Base-by-base conservation (phyloP, 2,113 vertebrate genomes). In the Delphinapterus leucas region DNA sequence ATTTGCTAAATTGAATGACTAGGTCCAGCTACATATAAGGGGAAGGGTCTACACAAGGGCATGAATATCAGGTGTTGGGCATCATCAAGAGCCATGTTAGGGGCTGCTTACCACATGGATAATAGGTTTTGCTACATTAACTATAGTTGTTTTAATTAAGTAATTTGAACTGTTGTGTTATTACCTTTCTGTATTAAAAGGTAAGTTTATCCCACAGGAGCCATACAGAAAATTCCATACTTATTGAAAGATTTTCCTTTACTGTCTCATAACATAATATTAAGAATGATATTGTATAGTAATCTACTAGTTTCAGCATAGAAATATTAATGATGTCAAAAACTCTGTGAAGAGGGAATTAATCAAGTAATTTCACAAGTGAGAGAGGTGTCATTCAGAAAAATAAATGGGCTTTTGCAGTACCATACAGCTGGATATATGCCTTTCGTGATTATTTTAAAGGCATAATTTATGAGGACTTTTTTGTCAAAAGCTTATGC, bases 121-220 rank as follows among this genome's bases (percentile, higher is more conserved):
- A 13, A 47, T n/a, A 65, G 41, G 10, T 21, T 71, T 82, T 81
- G 28, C 47, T 58, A 20, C 53, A 28, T 79, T 90, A 96, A 38
- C 61, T 93, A n/a, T 63, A 26, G 49, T 55, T 87, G 33, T 93
- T 81, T 86, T 74, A 87, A 87, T 28, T 33, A 44, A 70, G 70
- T 93, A 88, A 93, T 77, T 93, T 92, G n/a, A 82, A 61, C 18
- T 38, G 7, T 13, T 71, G 5, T 84, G 41, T 55, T 36, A 90
- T 20, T 82, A n/a, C 8, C 3, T 65, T 96, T 95, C 31, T 90
- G 9, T 58, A 41, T 71, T 93, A 74, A 86, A 93, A 92, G 9
- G 21, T 17, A 44, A 13, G 53, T 77, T 74, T 84, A 25, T 88
- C 25, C 28, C 58, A 61, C 21, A 84, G 70, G 61, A 44, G 3